Base-by-base conservation (phyloP, 2,888 invertebrate species). In the Microctonus brassicae region DNA sequence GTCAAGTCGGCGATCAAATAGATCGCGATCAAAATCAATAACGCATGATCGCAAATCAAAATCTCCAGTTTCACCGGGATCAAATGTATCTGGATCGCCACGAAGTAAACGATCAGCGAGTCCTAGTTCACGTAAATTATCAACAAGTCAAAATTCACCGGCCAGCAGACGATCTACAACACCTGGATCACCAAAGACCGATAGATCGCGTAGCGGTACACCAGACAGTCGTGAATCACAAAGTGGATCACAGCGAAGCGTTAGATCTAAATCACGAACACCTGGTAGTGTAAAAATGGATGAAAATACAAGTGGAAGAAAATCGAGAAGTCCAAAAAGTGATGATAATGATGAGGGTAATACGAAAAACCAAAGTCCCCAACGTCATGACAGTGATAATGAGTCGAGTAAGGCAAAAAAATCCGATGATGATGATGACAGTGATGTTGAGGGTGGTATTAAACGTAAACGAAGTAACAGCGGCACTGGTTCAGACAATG, bases 351-450 rank as follows among this genome's bases (percentile, higher is more conserved):
- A 74, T 62, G 5, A 75, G 73, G 62, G 73, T 75, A 11, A 67
- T 68, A 60, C 17, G 74, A 75, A 47, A 75, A 75, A 65, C 79
- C 76, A 70, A n/a, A 80, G 82, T 65, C 77, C 81, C 13, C 79
- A 78, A 55, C 79, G 79, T 34, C 79, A 79, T 20, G 80, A 77
- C 17, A 89, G 88, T 70, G 87, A 83, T 65, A 24, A 62, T 65
- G 74, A 76, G 1, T 70, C 69, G 17, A 73, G 72, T 17, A 70
- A 71, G 39, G 70, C 65, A 0, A 74, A 74, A 13, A 69, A 76
- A 26, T 73, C 75, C 2, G 69, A 71, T 87, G 85, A 89, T 87
- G 85, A n/a, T n/a, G n/a, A 89, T 88, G 80, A 87, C 2, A 81
- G 79, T 13, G 83, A 85, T 10, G 82, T 78, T 0, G 89, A 88